Evolutionary conservation across 2,888 invertebrate species (phyloP), one percentile per base, ranked within the genome.

Genomic region (Dicranocentrus wangi): DNA sequence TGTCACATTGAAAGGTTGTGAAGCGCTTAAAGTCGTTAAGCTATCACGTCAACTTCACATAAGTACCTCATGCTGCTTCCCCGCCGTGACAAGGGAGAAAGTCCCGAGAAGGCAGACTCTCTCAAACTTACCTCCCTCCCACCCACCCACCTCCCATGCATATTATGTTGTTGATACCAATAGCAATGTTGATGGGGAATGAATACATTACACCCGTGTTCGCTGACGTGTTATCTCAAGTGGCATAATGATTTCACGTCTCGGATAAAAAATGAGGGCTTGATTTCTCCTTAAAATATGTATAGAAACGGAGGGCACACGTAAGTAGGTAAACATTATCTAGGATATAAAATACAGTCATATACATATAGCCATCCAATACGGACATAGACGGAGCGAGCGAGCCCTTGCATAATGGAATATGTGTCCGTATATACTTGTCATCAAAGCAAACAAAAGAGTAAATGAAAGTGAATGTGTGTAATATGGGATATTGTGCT

Each of bases 1-100:
- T 53, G 53, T 53, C 53, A 53, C 15, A 53, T n/a, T 17, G 53
- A 53, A 17, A 2, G 8, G 19, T 53, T 51, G 7, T 13, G 51
- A 32, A 63, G 63, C 23, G 19, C 17, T 63, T 25, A 63, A 63
- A 55, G 58, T 58, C 70, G 70, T 70, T 42, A 70, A 32, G 58
- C 55, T 70, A 32, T 58, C 23, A 19, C 47, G 70, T 70, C 70
- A 58, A 70, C 47, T 51, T 53, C 17, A 1, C 60, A 68, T 17
- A 51, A 27, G 63, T 21, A n/a, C 43, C 28, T 53, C 23, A 28
- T 28, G 17, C 51, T 39, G 7, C 13, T 13, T 13, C 39, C 39
- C 13, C 39, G 7, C 39, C 39, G 7, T n/a, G n/a, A n/a, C n/a
- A n/a, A n/a, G n/a, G n/a, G n/a, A n/a, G n/a, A n/a, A n/a, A n/a